Evolutionary conservation across 1,140 invertebrate genomes (phyloP).

Genomic region (Spodoptera litura): DNA sequence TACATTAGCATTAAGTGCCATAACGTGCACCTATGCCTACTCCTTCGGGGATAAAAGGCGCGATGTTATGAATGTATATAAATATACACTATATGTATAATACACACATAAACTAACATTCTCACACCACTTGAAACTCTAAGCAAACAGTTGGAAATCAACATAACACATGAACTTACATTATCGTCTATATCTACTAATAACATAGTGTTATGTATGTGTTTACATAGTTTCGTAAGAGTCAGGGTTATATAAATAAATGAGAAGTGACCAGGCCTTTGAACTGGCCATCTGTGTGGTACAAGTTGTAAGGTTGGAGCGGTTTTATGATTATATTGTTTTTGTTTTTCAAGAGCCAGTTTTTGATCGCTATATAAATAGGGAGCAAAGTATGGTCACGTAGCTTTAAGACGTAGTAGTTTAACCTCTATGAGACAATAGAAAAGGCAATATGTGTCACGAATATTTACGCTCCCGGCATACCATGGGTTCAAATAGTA

Average conservation of each 20-base stretch:
- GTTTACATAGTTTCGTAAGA: constrained; percentile 44
- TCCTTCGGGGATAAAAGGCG: too few species aligned
- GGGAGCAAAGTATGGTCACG: too few species aligned
- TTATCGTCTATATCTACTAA: constrained; percentile 36
- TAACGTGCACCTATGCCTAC: too few species aligned
- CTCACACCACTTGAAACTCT: not conserved
- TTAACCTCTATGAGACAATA: too few species aligned
- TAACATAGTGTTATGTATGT: constrained; percentile 53
- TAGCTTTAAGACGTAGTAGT: too few species aligned
- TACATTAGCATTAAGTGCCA: too few species aligned
- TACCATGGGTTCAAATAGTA: too few species aligned
- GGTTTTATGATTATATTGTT: not conserved
- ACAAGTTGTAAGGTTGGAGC: constrained; percentile 46
- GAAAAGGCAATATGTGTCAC: too few species aligned
- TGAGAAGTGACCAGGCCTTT: constrained; percentile 63
- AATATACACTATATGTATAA: too few species aligned
- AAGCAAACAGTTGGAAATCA: not conserved
- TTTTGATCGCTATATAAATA: too few species aligned
- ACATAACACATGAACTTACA: not conserved
- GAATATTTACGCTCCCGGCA: too few species aligned
- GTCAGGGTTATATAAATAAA: constrained; percentile 44
- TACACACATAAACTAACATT: not conserved
- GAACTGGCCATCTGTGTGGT: constrained; percentile 54
- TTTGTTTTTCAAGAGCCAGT: not conserved
- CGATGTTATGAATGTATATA: too few species aligned